phyloP scores from a whole-genome alignment of 2,113 vertebrate species.

The Lophotis ruficrista region DNA sequence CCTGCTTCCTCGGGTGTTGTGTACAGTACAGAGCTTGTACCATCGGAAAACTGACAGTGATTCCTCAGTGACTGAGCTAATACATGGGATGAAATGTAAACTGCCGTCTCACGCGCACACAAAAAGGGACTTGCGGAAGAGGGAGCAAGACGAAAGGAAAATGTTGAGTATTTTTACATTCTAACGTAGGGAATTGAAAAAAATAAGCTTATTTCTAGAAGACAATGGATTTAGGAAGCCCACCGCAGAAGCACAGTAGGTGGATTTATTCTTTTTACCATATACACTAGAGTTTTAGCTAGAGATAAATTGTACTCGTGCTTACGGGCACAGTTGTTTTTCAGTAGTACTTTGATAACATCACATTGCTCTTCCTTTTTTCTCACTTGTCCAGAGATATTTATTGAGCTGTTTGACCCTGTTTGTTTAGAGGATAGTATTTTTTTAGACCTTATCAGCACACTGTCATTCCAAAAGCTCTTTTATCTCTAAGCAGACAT shows the following conservation, averaged over 20 bases:
- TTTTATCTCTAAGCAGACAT: neutral
- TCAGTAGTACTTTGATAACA: neutral
- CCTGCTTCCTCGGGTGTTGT: neutral
- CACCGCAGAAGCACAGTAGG: conserved; percentile 81
- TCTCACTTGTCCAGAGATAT: neutral
- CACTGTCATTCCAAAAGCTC: neutral
- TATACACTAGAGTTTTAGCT: neutral
- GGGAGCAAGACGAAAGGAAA: conserved; percentile 33
- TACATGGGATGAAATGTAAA: conserved; percentile 73
- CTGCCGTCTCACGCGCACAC: conserved; percentile 49
- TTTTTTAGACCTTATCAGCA: neutral
- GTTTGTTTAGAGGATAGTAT: neutral
- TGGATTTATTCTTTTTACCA: conserved; percentile 66
- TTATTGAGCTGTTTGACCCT: neutral
- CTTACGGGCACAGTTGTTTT: neutral
- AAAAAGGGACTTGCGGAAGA: conserved; percentile 33
- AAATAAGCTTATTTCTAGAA: conserved; percentile 12
- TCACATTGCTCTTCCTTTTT: neutral
- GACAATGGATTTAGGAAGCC: conserved; percentile 81
- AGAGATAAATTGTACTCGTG: neutral
- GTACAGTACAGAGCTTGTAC: neutral
- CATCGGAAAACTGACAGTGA: conserved; percentile 30
- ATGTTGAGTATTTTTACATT: conserved; percentile 52
- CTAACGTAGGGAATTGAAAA: conserved; percentile 7
- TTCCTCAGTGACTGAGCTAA: conserved; percentile 66